Evolutionary conservation across 2,888 invertebrate genomes (phyloP), one percentile per base, ranked within the genome.

Genomic region (Arge pagana): DNA sequence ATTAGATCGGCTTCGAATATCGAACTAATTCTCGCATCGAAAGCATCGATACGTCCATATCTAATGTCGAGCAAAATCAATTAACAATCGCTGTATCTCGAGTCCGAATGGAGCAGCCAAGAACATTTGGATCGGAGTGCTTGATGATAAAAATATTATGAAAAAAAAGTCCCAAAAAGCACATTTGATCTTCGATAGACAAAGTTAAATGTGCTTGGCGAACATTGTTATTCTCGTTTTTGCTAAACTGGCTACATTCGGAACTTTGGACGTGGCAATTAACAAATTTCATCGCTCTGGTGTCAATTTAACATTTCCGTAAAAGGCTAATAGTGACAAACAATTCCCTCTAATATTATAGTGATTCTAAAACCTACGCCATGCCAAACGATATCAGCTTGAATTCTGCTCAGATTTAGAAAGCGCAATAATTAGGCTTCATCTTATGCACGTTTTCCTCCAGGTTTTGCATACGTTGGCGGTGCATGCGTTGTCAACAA

Each of bases 401-500:
- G 19, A 36, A 15, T 15, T 10, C 13, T 11, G 24, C 21, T 26
- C 1, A 18, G 23, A 19, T 11, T 19, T n/a, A 33, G 7, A 39
- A 16, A 39, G 7, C n/a, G 4, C 15, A 7, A 39, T 1, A 49
- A 26, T 37, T 5, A 13, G 3, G 16, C 28, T 31, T 13, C 42
- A 30, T 4, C 13, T 45, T 23, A 33, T 35, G 19, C 35, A 10
- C 10, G 23, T 13, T 33, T 24, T 45, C 11, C 60, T 61, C 39
- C 81, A 94, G 95, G 95, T 74, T 96, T 96, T 77, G 95, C 95
- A 55, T 96, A 96, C 79, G 95, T 96, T 58, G 95, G 95, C 57
- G 95, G 95, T 68, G 95, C 95, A 50, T 96, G 95, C 77, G 95
- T 95, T 50, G 95, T 96, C 58, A 95, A 96, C 82, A 95, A 95